phyloP scores from a whole-genome alignment of 2,797 vertebrate genomes.

The Holocentrus rufus region DNA sequence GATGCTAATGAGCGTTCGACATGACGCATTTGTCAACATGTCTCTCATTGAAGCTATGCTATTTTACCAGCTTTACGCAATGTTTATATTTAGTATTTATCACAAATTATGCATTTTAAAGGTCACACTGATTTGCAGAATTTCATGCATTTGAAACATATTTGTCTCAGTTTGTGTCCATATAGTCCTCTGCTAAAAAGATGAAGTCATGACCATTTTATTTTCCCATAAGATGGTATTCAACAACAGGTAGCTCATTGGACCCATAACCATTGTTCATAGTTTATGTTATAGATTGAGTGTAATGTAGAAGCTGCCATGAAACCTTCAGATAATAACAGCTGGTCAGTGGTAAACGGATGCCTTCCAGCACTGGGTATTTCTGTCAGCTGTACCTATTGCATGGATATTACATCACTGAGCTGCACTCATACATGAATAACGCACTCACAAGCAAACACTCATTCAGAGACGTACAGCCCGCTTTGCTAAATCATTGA shows the following conservation, averaged over 20 bases:
- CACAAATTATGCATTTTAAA: background rate
- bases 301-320: background rate
- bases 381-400: constrained; percentile 33
- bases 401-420: constrained; percentile 60
- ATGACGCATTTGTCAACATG: background rate
- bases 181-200: background rate
- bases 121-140: background rate
- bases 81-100: background rate
- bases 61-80: background rate
- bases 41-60: background rate
- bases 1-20: background rate
- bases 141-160: too few relatives aligned
- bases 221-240: background rate
- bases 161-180: too few relatives aligned
- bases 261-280: background rate
- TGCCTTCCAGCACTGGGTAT: constrained; percentile 10
- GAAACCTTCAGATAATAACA: background rate
- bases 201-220: background rate
- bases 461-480: background rate
- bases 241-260: background rate
- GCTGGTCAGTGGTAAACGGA: background rate
- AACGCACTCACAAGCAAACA: background rate
- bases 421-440: constrained; percentile 5
- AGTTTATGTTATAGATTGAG: background rate
- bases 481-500: constrained; percentile 35